Percentiles rank a stretch among this genome's conserved stretches.
These are phyloP conservation scores for Limnothrissa miodon DNA, from an alignment of 2,113 vertebrate species.

Conservation along the genomic window DNA sequence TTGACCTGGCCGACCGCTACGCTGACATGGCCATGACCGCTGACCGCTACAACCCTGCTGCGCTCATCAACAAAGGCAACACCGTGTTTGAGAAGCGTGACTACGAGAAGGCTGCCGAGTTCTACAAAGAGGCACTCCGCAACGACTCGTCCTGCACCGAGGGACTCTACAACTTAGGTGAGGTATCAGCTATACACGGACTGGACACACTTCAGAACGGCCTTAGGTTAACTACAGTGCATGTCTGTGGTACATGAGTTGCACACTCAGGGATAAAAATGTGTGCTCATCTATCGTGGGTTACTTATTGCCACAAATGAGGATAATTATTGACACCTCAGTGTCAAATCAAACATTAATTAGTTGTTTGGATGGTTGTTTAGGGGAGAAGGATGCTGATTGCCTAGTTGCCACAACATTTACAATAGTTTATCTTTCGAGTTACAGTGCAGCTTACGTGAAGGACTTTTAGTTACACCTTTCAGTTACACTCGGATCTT, in stretches of 20 bases:
- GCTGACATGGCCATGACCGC: constrained; percentile 91
- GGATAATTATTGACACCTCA: neutral
- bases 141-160: constrained; percentile 97
- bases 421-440: no score
- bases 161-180: constrained; percentile 95
- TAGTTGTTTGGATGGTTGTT: no score
- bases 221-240: neutral
- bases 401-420: no score
- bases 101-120: constrained; percentile 91
- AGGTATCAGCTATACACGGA: constrained; percentile 15
- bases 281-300: neutral
- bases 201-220: neutral
- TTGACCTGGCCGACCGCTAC: constrained; percentile 85
- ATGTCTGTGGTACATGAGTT: neutral
- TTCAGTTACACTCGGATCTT: no score
- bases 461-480: no score
- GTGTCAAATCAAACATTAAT: no score
- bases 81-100: constrained; percentile 84
- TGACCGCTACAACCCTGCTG: constrained; percentile 93
- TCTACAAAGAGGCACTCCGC: constrained; percentile 91
- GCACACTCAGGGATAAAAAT: neutral
- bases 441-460: no score
- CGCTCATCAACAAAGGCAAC: constrained; percentile 96
- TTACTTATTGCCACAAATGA: neutral
- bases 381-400: no score